Base-by-base conservation (phyloP, 2,113 vertebrate genomes). In the Saguinus imperator region DNA sequence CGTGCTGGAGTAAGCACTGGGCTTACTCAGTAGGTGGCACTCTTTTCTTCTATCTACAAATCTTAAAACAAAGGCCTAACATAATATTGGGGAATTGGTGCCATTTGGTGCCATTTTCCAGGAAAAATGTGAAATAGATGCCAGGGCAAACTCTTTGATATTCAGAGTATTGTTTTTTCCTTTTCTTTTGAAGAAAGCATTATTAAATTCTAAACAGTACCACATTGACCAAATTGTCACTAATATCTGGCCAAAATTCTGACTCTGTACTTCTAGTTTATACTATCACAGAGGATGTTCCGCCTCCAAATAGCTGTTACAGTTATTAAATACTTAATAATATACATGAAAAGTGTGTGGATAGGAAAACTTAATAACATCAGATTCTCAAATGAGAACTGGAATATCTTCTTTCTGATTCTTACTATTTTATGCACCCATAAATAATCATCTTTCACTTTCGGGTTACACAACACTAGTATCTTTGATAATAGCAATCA, bases 71-170 rank as follows among this genome's bases (percentile, higher is more conserved):
- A 66, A 84, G 35, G 8, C 55, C 27, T 76, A 7, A 37, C 0
- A 7, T 10, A 75, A 66, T 11, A 45, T 1, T 35, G 6, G 45
- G 29, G 17, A 72, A 82, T 9, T 45, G 83, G 45, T 52, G 37
- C 61, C 66, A 50, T 87, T 90, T 96, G 83, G 40, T 52, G 37
- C 55, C 66, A 50, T 87, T 90, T 96, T 93, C 43, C 45, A 17
- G 77, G 37, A 32, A 55, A 79, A 40, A 68, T 25, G 40, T n/a
- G 37, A 64, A 66, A n/a, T 61, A 76, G 25, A 85, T 76, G 10
- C 27, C 17, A 72, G n/a, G 35, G 25, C 52, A 43, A 55, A 32
- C 21, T 10, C 6, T 57, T 77, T 70, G 76, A n/a, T 40, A 68
- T 2, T 20, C 6, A 25, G 35, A n/a, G 12, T 43, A 29, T 72